These are phyloP conservation scores for Asobara japonica DNA, from an alignment of 1,140 invertebrate genomes.

Conservation along the genomic window DNA sequence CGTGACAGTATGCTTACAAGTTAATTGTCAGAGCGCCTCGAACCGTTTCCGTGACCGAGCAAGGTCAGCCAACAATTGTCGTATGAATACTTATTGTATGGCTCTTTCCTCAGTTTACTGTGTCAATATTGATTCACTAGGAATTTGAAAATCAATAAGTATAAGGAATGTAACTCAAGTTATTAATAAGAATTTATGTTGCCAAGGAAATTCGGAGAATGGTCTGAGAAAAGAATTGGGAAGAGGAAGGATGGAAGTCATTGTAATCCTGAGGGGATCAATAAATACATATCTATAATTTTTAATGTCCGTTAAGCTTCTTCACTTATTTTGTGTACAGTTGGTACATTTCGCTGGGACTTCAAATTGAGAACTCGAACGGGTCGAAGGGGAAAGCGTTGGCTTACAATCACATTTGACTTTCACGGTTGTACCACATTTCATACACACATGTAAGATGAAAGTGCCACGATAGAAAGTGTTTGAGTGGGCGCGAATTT, in stretches of 20 bases:
- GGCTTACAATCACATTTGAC: conserved; percentile 67
- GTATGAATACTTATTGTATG: not conserved
- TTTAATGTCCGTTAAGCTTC: too few relatives aligned
- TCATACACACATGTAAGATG: conserved; percentile 37
- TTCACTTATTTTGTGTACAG: not conserved
- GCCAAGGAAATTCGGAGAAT: too few relatives aligned
- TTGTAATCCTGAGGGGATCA: too few relatives aligned
- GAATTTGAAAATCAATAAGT: too few relatives aligned
- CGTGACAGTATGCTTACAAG: conserved; percentile 35
- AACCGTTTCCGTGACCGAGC: conserved; percentile 36
- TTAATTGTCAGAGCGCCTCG: conserved; percentile 31
- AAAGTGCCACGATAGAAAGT: conserved; percentile 67
- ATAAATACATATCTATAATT: too few relatives aligned
- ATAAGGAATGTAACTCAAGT: too few relatives aligned
- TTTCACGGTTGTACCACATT: conserved; percentile 61
- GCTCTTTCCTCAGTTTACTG: not conserved
- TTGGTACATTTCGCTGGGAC: not conserved
- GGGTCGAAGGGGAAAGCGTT: conserved; percentile 7
- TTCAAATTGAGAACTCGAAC: not conserved
- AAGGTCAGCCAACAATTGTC: conserved; percentile 31
- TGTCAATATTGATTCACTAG: not conserved
- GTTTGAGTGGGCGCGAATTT: conserved; percentile 22
- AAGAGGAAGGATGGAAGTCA: too few relatives aligned
- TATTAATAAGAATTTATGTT: too few relatives aligned
- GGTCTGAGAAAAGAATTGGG: too few relatives aligned